Evolutionary conservation across 2,113 vertebrate genomes (phyloP), one percentile per base, ranked within the genome.

Genomic region (Periophthalmus modestus): DNA sequence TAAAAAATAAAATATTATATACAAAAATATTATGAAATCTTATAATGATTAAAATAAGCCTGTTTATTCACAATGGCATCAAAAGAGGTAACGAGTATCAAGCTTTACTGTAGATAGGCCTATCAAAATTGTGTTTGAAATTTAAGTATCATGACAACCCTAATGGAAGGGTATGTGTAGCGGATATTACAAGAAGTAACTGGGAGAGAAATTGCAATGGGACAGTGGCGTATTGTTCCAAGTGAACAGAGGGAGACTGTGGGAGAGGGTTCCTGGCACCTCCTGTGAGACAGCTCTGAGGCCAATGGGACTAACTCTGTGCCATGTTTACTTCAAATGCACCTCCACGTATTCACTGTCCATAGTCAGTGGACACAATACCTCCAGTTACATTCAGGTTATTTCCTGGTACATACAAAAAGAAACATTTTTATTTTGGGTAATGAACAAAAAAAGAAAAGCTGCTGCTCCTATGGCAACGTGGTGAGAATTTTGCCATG

Each of bases 181-280:
- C 11, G 33, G 39, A 10, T 52, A 50, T 73, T n/a, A 65, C 46
- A 73, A 23, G 72, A 1, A 24, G 65, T 21, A 48, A 39, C 16
- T 52, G 2, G 28, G 11, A 75, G 73, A 77, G 68, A 66, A 71
- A 71, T 52, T 69, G n/a, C 10, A 80, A 43, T 69, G 48, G 72
- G 66, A 89, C 50, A 89, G 85, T 70, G 74, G 83, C 62, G 81
- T 84, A 87, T 91, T 92, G 91, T 93, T 87, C 81, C 87, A 87
- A 86, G 68, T 83, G 90, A 92, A 91, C 89, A 92, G 89, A 91
- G 91, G 88, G 77, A 63, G 87, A 80, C 91, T 92, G 87, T 92
- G 84, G 80, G 87, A 92, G 82, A 85, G 69, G 81, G 89, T 82
- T 91, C 85, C 89, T 92, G 85, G 89, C 89, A 92, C 88, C 89